Percentiles rank a stretch among this genome's conserved stretches.
Conservation (phyloP, 1,140 invertebrate genomes). For the Hydropsyche tenuis region DNA sequence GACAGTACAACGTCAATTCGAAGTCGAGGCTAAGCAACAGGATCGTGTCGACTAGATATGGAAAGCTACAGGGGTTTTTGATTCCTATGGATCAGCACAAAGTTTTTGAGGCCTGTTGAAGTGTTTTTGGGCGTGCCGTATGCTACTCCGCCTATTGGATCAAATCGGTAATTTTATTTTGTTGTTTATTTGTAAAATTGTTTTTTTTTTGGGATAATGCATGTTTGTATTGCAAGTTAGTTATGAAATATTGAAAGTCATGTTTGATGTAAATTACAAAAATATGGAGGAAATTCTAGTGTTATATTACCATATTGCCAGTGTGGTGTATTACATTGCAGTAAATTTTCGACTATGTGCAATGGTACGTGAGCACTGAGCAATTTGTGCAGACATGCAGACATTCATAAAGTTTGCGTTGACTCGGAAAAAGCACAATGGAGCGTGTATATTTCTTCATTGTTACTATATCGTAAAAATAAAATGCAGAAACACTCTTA, state of each 20-base stretch:
- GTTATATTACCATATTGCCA: neutral
- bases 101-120: conserved; percentile 77
- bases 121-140: conserved; percentile 95
- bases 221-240: no score
- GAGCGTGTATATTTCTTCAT: neutral
- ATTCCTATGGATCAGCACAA: conserved; percentile 75
- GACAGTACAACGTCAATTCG: conserved; percentile 52
- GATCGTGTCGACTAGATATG: conserved; percentile 82
- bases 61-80: conserved; percentile 79
- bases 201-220: no score
- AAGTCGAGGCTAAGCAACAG: conserved; percentile 71
- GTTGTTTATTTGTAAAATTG: neutral
- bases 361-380: conserved; percentile 2
- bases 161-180: conserved; percentile 66
- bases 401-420: conserved; percentile 4
- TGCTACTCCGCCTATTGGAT: conserved; percentile 88
- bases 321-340: neutral
- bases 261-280: no score
- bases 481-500: no score
- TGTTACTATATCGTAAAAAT: no score
- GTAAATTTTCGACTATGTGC: neutral
- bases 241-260: no score
- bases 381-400: conserved; percentile 14
- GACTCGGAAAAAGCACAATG: neutral
- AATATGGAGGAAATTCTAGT: neutral